These are phyloP conservation scores for Lasius platythorax DNA, from an alignment of 2,888 invertebrate species.

Conservation along the genomic window DNA sequence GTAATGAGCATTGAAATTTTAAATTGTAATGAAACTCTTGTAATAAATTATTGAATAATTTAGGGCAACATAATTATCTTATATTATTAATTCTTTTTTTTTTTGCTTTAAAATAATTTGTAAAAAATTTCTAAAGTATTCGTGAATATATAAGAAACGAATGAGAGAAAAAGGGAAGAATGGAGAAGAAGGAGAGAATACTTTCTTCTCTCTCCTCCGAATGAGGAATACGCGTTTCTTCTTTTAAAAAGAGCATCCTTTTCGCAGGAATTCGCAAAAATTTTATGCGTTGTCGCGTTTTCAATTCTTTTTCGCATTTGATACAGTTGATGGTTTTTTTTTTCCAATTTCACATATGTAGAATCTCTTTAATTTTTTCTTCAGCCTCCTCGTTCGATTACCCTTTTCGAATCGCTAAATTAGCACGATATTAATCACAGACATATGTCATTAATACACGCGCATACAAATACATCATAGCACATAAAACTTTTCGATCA, in stretches of 20 bases:
- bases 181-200: background rate
- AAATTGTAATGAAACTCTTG: background rate
- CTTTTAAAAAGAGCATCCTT: conserved; percentile 55
- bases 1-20: background rate
- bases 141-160: background rate
- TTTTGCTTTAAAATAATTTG: background rate
- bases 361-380: conserved; percentile 11
- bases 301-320: conserved; percentile 52
- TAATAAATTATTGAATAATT: conserved; percentile 6
- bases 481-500: conserved; percentile 78
- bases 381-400: conserved; percentile 28
- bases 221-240: conserved; percentile 46
- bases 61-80: background rate
- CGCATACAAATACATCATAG: conserved; percentile 63
- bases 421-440: conserved; percentile 62
- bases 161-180: conserved; percentile 20
- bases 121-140: background rate
- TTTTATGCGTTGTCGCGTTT: conserved; percentile 66
- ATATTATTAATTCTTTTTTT: background rate
- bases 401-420: conserved; percentile 54
- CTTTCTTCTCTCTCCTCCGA: background rate
- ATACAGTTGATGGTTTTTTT: conserved; percentile 55
- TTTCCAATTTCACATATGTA: conserved; percentile 39
- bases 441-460: conserved; percentile 59
- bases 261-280: conserved; percentile 54